Percentiles rank a stretch among this genome's conserved stretches.
Conservation (phyloP, 2,113 vertebrate species). For the Gopherus flavomarginatus region DNA sequence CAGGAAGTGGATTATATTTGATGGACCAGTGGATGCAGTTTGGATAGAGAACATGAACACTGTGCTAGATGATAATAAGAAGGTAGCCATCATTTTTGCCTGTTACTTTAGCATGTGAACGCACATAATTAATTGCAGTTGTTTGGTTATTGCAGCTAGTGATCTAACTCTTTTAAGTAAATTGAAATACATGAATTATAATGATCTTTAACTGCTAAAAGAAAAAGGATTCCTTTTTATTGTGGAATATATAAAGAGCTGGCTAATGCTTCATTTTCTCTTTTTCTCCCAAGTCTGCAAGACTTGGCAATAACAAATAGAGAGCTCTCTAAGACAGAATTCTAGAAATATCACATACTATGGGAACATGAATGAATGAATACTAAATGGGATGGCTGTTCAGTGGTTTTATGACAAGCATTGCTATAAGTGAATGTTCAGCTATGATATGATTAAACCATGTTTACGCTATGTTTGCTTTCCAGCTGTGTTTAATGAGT, state of each 20-base stretch:
- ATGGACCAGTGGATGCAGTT: slow-evolving; percentile 95
- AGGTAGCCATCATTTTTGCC: slow-evolving; percentile 77
- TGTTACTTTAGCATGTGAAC: rapidly evolving
- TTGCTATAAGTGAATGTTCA: not conserved
- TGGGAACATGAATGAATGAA: not conserved
- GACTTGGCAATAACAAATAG: not conserved
- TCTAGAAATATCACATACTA: not conserved
- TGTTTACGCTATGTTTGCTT: slow-evolving; percentile 27
- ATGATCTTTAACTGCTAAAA: not conserved
- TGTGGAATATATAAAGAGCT: not conserved
- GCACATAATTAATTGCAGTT: not conserved
- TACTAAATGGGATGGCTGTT: not conserved
- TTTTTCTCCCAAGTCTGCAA: not conserved
- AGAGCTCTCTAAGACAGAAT: not conserved
- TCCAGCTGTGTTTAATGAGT: slow-evolving; percentile 94
- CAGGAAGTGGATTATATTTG: slow-evolving; percentile 94
- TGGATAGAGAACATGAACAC: slow-evolving; percentile 99
- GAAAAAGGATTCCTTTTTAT: slow-evolving; percentile 11
- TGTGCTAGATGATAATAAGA: slow-evolving; percentile 95
- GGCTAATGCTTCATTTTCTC: not conserved
- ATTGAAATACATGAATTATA: not conserved
- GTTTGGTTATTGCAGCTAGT: not conserved
- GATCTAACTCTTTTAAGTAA: not conserved
- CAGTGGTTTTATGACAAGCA: slow-evolving; percentile 21
- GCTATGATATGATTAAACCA: not conserved